These are phyloP conservation scores for Chesias legatella DNA, from an alignment of 2,888 invertebrate species.

Conservation along the genomic window DNA sequence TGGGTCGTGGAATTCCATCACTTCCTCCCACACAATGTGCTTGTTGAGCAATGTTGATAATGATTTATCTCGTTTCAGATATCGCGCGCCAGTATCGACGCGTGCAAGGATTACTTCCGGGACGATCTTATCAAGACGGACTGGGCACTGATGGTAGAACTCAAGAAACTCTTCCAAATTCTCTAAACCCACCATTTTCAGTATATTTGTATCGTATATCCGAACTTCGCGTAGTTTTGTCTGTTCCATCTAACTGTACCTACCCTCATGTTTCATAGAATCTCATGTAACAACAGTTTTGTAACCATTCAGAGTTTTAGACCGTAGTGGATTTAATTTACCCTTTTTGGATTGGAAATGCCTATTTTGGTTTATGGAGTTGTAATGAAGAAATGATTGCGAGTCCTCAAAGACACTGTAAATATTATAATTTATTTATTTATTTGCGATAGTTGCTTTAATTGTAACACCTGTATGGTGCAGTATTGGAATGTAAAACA, in stretches of 20 bases:
- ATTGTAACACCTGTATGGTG: slow-evolving; percentile 14
- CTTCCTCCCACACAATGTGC: no score
- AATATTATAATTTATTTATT: slow-evolving; percentile 13
- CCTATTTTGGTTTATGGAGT: slow-evolving; percentile 5
- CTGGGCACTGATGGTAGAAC: slow-evolving; percentile 98
- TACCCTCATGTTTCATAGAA: slow-evolving; percentile 43
- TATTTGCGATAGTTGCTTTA: slow-evolving; percentile 12
- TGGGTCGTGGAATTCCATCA: no score
- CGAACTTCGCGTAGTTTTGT: slow-evolving; percentile 43
- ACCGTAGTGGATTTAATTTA: slow-evolving; percentile 9
- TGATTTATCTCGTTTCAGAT: slow-evolving; percentile 84
- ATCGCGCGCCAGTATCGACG: slow-evolving; percentile 98
- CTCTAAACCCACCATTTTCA: slow-evolving; percentile 80
- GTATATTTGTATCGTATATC: slow-evolving; percentile 34
- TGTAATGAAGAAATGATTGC: slow-evolving; percentile 11
- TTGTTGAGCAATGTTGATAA: slow-evolving; percentile 2
- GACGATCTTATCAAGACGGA: slow-evolving; percentile 98
- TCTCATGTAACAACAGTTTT: slow-evolving; percentile 41
- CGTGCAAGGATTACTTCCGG: slow-evolving; percentile 99
- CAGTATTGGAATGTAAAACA: slow-evolving; percentile 9
- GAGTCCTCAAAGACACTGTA: slow-evolving; percentile 13
- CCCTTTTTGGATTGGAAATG: slow-evolving; percentile 18
- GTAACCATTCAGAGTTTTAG: slow-evolving; percentile 15
- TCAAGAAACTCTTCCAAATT: slow-evolving; percentile 98
- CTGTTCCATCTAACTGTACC: slow-evolving; percentile 63